phyloP scores from a whole-genome alignment of 1,140 invertebrate genomes.

The Papilio dardanus region DNA sequence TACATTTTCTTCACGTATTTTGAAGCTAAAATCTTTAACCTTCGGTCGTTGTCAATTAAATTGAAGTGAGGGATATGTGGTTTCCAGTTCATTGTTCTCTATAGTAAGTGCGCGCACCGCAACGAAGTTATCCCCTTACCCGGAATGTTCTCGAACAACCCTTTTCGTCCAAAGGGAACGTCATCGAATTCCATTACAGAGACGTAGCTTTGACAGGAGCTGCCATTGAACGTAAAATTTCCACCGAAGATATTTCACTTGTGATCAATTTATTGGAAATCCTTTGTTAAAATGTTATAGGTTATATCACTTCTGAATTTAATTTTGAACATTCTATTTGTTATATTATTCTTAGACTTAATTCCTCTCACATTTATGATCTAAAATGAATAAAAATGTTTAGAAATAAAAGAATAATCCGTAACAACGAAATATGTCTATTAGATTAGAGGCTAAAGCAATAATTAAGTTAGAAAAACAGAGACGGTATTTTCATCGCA shows the following conservation, averaged over 20 bases:
- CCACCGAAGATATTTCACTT: constrained; percentile 7
- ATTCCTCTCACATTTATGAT: not conserved
- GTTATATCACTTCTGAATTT: not conserved
- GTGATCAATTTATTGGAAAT: constrained; percentile 16
- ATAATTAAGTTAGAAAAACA: no score
- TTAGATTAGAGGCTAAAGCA: no score
- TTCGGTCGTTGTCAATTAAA: constrained; percentile 28
- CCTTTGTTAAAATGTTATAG: not conserved
- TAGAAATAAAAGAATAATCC: no score
- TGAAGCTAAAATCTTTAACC: not conserved
- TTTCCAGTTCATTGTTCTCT: constrained; percentile 28
- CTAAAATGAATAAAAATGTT: not conserved
- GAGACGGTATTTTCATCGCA: no score
- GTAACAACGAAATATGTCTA: no score
- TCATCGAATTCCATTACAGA: constrained; percentile 26
- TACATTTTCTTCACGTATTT: no score
- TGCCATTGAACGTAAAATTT: constrained; percentile 24
- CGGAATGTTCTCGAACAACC: constrained; percentile 29
- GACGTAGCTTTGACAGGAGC: constrained; percentile 32
- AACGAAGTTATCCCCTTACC: constrained; percentile 28
- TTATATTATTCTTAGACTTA: not conserved
- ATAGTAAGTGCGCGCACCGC: constrained; percentile 31
- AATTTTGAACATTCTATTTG: not conserved
- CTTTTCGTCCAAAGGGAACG: constrained; percentile 27
- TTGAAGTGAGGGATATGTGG: constrained; percentile 24